phyloP scores from a whole-genome alignment of 2,797 vertebrate genomes.

The Rousettus madagascariensis region DNA sequence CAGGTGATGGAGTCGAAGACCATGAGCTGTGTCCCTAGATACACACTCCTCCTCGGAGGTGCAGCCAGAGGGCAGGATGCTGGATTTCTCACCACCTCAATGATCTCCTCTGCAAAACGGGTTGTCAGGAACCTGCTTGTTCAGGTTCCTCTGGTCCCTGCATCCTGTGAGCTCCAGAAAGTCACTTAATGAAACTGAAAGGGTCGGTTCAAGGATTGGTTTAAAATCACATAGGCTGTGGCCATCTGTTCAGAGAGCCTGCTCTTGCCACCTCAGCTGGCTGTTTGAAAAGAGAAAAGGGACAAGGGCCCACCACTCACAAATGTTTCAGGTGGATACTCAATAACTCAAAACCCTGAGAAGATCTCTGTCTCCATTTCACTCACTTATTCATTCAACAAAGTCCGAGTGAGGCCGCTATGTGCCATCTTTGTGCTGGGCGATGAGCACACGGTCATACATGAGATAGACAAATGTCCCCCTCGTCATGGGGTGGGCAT shows the following conservation, averaged over 20 bases:
- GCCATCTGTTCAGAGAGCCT: background rate
- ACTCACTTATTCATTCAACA: background rate
- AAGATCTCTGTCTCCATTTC: background rate
- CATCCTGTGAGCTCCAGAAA: background rate
- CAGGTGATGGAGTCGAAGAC: background rate
- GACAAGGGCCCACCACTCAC: background rate
- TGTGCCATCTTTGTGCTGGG: background rate
- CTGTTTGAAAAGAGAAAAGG: background rate
- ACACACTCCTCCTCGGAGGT: background rate
- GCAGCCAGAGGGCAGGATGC: rapidly evolving
- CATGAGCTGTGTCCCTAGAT: background rate
- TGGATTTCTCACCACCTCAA: background rate
- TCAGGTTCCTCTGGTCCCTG: background rate
- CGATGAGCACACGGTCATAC: too few species aligned
- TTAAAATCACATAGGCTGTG: background rate
- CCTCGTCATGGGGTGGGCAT: background rate
- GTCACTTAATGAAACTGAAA: background rate
- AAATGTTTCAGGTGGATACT: background rate
- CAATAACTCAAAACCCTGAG: background rate
- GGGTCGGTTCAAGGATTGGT: background rate
- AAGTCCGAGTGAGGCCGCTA: rapidly evolving
- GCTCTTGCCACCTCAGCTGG: background rate
- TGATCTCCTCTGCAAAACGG: background rate
- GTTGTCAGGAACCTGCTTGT: background rate
- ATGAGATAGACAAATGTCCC: background rate